Conservation (phyloP, 2,888 invertebrate species). For the Rapana venosa region DNA sequence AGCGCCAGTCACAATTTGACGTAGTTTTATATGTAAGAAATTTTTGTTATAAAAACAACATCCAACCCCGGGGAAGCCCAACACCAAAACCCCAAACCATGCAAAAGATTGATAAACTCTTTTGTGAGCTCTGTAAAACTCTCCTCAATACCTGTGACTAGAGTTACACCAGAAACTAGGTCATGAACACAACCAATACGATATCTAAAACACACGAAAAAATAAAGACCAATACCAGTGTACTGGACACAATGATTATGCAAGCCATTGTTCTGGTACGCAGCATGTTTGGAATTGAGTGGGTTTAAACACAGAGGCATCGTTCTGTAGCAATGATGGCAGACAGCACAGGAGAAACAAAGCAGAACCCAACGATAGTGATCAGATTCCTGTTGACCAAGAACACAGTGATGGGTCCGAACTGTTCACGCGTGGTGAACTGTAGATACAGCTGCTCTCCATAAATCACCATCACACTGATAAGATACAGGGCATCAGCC, state of each 20-base stretch:
- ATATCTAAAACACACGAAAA: background rate
- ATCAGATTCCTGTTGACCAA: background rate
- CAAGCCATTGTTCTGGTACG: background rate
- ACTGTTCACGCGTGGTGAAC: background rate
- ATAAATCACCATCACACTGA: background rate
- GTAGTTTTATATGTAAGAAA: background rate
- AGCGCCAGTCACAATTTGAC: constrained; percentile 11
- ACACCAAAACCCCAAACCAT: background rate
- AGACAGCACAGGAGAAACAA: background rate
- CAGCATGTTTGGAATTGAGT: background rate
- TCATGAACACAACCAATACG: background rate
- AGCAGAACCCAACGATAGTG: background rate
- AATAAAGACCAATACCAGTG: background rate
- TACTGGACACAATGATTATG: background rate
- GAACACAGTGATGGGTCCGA: background rate
- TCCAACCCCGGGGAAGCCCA: background rate
- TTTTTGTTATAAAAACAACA: background rate
- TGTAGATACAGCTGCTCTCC: background rate
- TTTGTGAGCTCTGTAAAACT: constrained; percentile 9
- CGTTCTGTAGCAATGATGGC: constrained; percentile 9
- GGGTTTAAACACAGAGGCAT: constrained; percentile 22
- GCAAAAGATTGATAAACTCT: background rate
- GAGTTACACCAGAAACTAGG: background rate
- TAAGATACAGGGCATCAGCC: background rate
- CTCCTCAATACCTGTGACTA: background rate